Conservation (phyloP, 2,888 invertebrate species). For the Ptycholaimellus sp. region DNA sequence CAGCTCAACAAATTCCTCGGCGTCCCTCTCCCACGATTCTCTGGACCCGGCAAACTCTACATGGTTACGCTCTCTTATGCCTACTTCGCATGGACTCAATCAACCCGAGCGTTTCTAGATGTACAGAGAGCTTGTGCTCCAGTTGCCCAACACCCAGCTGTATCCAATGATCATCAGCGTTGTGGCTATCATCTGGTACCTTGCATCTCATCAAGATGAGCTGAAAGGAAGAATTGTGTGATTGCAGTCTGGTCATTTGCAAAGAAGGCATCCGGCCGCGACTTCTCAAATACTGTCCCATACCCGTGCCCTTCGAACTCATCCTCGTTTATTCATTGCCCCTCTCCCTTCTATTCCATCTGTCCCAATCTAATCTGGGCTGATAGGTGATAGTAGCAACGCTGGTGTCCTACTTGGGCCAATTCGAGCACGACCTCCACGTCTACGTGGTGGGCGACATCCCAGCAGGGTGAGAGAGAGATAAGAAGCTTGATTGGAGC, state of each 20-base stretch:
- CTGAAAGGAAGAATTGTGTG: too few species aligned
- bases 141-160: not conserved
- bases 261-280: not conserved
- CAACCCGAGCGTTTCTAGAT: not conserved
- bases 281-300: not conserved
- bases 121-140: not conserved
- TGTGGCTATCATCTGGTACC: not conserved
- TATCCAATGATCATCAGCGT: not conserved
- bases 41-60: slow-evolving; percentile 27
- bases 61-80: slow-evolving; percentile 19
- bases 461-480: slow-evolving; percentile 15
- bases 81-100: not conserved
- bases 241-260: not conserved
- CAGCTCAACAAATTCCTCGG: slow-evolving; percentile 31
- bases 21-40: slow-evolving; percentile 18
- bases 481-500: not conserved
- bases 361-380: slow-evolving; percentile 11
- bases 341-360: not conserved
- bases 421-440: slow-evolving; percentile 10
- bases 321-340: slow-evolving; percentile 11
- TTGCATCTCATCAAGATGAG: too few species aligned
- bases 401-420: slow-evolving; percentile 11
- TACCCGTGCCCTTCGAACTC: slow-evolving; percentile 21
- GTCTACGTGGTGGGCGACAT: slow-evolving; percentile 15
- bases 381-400: slow-evolving; percentile 12